A percentile compares a stretch with the other conserved stretches of the same genome.
phyloP scores from a whole-genome alignment of 2,888 invertebrate species.

The Cataglyphis cursor region DNA sequence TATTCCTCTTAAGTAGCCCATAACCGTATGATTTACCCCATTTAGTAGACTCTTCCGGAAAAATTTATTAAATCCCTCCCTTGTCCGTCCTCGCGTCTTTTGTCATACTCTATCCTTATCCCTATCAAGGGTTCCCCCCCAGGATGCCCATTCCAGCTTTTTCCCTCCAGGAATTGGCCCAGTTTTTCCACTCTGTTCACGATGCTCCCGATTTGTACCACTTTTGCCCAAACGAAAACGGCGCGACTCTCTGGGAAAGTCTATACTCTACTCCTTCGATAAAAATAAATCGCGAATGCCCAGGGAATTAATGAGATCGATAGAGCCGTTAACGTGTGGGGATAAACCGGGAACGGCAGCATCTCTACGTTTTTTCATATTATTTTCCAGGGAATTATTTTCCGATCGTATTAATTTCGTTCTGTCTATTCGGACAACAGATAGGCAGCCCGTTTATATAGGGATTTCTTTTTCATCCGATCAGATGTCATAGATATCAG shows the following conservation, averaged over 20 bases:
- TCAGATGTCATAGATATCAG: not conserved
- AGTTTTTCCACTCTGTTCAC: constrained; percentile 49
- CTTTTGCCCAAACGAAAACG: constrained; percentile 52
- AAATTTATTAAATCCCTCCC: constrained; percentile 53
- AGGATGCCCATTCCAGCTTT: constrained; percentile 7
- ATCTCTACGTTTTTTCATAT: constrained; percentile 42
- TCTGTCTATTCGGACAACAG: constrained; percentile 32
- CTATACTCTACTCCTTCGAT: constrained; percentile 44
- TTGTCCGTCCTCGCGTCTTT: constrained; percentile 29
- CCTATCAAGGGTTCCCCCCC: constrained; percentile 23
- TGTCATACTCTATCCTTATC: constrained; percentile 45
- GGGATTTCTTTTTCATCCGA: constrained; percentile 43
- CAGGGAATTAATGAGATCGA: constrained; percentile 61
- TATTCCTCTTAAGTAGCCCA: constrained; percentile 12
- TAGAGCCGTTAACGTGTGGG: constrained; percentile 45
- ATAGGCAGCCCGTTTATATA: constrained; percentile 24
- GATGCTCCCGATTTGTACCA: constrained; percentile 58
- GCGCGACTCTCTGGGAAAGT: constrained; percentile 6
- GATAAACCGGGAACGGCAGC: not conserved
- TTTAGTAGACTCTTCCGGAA: constrained; percentile 48
- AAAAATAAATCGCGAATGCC: constrained; percentile 52
- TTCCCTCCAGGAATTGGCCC: constrained; percentile 47
- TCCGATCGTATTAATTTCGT: constrained; percentile 48
- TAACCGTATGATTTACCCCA: constrained; percentile 49
- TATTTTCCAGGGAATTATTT: constrained; percentile 15